phyloP scores from a whole-genome alignment of 2,113 vertebrate genomes.

The Neopipo cinnamomea region DNA sequence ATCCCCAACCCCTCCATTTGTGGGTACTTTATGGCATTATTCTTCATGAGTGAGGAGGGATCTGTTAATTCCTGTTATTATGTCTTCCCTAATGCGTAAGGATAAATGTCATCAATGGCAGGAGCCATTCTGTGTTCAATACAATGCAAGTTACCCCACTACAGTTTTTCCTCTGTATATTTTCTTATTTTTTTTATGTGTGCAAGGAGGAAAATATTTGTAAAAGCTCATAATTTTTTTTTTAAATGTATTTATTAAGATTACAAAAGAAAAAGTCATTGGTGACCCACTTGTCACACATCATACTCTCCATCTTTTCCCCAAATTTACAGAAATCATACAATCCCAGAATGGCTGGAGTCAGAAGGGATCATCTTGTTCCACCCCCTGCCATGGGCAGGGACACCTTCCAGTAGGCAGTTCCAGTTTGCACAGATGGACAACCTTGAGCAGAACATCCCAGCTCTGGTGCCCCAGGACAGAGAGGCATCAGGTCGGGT shows the following conservation, averaged over 20 bases:
- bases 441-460: not conserved
- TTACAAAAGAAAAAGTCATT: not conserved
- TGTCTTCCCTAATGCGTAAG: slow-evolving; percentile 63
- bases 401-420: not conserved
- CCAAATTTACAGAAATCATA: not conserved
- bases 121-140: slow-evolving; percentile 41
- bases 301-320: not conserved
- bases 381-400: not conserved
- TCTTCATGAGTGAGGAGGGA: slow-evolving; percentile 67
- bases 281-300: not conserved
- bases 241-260: not conserved
- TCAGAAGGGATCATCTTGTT: rapidly evolving
- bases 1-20: not conserved
- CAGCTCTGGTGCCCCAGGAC: rapidly evolving
- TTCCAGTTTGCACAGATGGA: not conserved
- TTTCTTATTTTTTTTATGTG: not conserved
- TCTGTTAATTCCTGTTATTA: slow-evolving; percentile 65
- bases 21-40: slow-evolving; percentile 48
- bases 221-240: not conserved
- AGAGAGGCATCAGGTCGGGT: rapidly evolving
- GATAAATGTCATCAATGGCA: slow-evolving; percentile 66
- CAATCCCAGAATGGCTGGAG: not conserved
- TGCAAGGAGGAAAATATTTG: not conserved
- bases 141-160: not conserved
- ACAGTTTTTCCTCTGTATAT: not conserved